These are phyloP conservation scores for Neodon shergylaensis DNA, from an alignment of 2,113 vertebrate species.

Conservation along the genomic window DNA sequence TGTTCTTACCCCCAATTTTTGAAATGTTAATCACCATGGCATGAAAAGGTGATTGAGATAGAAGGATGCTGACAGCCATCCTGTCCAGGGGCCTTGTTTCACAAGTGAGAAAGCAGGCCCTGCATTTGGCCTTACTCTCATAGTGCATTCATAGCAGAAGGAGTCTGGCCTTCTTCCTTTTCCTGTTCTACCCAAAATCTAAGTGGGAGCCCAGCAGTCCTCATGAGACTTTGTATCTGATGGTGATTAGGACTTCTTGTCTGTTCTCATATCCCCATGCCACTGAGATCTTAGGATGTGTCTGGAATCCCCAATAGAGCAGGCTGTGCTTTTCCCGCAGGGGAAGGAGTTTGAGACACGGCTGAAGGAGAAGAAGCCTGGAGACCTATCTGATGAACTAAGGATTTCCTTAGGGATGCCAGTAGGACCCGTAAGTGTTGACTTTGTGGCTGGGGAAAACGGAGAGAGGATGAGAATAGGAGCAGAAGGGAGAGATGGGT, in stretches of 20 bases:
- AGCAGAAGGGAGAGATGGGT: not conserved
- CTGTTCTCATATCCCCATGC: not conserved
- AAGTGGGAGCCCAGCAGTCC: not conserved
- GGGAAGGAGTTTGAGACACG: constrained; percentile 97
- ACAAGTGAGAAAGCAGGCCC: not conserved
- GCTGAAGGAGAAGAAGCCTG: constrained; percentile 96
- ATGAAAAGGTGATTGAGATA: not conserved
- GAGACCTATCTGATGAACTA: constrained; percentile 94
- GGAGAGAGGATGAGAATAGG: not conserved
- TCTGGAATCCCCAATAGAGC: not conserved
- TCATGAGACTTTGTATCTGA: not conserved
- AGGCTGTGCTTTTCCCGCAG: constrained; percentile 76
- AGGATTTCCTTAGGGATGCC: constrained; percentile 95
- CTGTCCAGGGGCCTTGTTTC: not conserved
- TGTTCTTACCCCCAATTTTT: not conserved
- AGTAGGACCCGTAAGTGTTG: constrained; percentile 90
- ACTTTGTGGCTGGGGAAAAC: not conserved
- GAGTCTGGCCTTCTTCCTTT: not conserved
- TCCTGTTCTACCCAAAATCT: not conserved
- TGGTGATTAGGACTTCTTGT: not conserved
- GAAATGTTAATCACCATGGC: not conserved
- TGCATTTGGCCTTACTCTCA: not conserved
- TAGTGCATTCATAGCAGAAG: not conserved
- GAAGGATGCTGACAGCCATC: not conserved
- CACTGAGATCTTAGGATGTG: not conserved